A percentile compares a stretch with the other conserved stretches of the same genome.
These are phyloP conservation scores for Athalia circularis DNA, from an alignment of 2,888 invertebrate species.

Conservation along the genomic window DNA sequence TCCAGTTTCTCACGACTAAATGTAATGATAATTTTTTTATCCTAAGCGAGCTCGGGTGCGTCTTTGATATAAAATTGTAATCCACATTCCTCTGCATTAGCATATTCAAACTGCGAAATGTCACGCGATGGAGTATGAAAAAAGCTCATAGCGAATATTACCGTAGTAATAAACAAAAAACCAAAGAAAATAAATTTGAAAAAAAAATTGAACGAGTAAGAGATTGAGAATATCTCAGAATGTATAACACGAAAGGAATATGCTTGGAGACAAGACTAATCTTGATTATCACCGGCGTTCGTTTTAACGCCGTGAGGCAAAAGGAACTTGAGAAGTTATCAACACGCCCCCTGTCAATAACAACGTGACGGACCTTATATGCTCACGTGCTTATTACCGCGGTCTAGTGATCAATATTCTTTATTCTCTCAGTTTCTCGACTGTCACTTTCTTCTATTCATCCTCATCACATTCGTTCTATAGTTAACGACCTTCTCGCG, in stretches of 20 bases:
- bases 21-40: too few relatives aligned
- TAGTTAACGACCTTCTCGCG: too few relatives aligned
- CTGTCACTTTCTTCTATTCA: conserved; percentile 33
- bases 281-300: conserved; percentile 46
- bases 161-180: too few relatives aligned
- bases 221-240: background rate
- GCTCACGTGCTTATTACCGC: conserved; percentile 51
- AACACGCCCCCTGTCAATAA: conserved; percentile 54
- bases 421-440: conserved; percentile 31
- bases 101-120: too few relatives aligned
- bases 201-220: too few relatives aligned
- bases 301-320: conserved; percentile 36
- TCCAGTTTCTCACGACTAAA: background rate
- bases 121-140: background rate
- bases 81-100: too few relatives aligned
- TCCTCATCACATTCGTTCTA: background rate
- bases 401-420: conserved; percentile 39
- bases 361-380: conserved; percentile 43
- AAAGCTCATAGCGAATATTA: too few relatives aligned
- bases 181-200: too few relatives aligned
- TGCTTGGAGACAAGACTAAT: conserved; percentile 32
- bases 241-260: conserved; percentile 19
- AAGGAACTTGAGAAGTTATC: conserved; percentile 46
- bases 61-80: too few relatives aligned
- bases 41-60: too few relatives aligned